These are phyloP conservation scores for Rhinella marina DNA, from an alignment of 2,797 vertebrate species.

Conservation along the genomic window DNA sequence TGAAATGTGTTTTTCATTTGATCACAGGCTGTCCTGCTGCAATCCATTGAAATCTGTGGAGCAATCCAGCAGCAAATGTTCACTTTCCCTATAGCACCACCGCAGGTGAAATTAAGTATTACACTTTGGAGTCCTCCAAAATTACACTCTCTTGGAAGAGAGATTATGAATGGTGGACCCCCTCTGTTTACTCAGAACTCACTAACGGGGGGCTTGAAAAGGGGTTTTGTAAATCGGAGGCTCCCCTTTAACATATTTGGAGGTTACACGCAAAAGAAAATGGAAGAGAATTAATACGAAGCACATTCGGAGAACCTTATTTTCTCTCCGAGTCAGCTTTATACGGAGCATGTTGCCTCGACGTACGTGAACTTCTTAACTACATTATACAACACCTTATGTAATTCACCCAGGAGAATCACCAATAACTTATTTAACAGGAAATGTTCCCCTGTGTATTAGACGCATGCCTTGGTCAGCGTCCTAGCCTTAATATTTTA, in stretches of 20 bases:
- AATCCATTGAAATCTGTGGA: neutral
- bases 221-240: neutral
- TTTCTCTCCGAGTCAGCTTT: neutral
- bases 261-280: neutral
- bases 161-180: too few species aligned
- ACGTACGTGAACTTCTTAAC: neutral
- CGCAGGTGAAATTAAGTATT: neutral
- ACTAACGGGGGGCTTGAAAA: too few species aligned
- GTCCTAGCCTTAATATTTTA: constrained; percentile 15
- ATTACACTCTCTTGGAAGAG: too few species aligned
- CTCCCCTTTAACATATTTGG: neutral
- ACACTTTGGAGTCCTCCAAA: neutral
- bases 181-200: too few species aligned
- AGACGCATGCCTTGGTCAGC: neutral
- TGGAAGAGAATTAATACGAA: neutral
- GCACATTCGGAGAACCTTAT: neutral
- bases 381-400: neutral
- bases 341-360: neutral
- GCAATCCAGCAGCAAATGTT: neutral
- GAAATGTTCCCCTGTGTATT: neutral
- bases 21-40: neutral
- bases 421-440: neutral
- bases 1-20: neutral
- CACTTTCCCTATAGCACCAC: neutral
- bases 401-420: neutral